Percentiles rank a stretch among this genome's conserved stretches.
Conservation (phyloP, 1,140 invertebrate species). For the Mesaphorura yosii region DNA sequence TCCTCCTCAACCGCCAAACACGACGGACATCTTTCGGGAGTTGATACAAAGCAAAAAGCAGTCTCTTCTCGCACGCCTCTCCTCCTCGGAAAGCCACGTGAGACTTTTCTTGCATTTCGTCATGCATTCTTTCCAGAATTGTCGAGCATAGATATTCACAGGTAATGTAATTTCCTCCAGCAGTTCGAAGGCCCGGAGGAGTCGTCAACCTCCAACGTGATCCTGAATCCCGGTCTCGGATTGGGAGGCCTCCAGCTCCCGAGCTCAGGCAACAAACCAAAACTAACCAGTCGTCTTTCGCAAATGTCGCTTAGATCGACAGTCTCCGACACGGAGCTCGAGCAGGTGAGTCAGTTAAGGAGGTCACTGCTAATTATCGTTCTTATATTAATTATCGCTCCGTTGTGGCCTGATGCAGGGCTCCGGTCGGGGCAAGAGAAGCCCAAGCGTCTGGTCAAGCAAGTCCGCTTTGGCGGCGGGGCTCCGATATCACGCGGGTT, state of each 20-base stretch:
- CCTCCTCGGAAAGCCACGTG: conserved; percentile 30
- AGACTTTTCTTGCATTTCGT: neutral
- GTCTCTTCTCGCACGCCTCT: conserved; percentile 55
- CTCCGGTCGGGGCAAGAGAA: conserved; percentile 54
- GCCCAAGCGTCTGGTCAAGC: conserved; percentile 81
- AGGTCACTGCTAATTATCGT: neutral
- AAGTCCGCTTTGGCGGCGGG: conserved; percentile 80
- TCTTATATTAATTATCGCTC: conserved; percentile 2
- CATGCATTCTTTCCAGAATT: no score
- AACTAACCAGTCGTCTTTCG: conserved; percentile 31
- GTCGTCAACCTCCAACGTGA: conserved; percentile 10
- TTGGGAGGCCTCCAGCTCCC: conserved; percentile 22
- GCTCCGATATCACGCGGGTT: conserved; percentile 76
- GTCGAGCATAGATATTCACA: no score
- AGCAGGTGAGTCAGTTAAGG: conserved; percentile 40
- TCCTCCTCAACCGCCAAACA: conserved; percentile 32
- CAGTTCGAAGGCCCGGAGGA: no score
- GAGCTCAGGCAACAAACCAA: conserved; percentile 14
- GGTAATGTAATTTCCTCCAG: no score
- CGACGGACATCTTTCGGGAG: conserved; percentile 74
- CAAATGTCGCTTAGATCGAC: conserved; percentile 65
- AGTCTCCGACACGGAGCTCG: conserved; percentile 85
- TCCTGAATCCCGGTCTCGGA: conserved; percentile 27
- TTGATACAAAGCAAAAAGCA: conserved; percentile 78
- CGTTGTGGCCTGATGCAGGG: conserved; percentile 45